Conservation (phyloP, 2,797 vertebrate species). For the Trichosurus vulpecula region DNA sequence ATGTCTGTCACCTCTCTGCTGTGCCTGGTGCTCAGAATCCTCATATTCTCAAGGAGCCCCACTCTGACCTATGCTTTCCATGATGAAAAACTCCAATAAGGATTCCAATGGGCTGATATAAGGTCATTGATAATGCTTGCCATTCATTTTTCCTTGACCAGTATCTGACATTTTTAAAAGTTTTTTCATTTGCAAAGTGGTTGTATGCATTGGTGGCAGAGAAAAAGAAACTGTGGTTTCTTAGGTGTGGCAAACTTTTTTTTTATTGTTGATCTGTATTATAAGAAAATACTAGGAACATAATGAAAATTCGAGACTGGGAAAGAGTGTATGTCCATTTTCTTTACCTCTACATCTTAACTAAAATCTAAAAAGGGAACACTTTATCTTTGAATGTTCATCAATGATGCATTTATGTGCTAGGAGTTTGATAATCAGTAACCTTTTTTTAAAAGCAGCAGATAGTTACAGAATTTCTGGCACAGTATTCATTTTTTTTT, state of each 20-base stretch:
- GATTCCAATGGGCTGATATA: background rate
- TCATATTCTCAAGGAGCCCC: background rate
- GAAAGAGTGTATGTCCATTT: slow-evolving; percentile 57
- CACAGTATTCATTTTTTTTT: slow-evolving; percentile 2
- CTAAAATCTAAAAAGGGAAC: slow-evolving; percentile 48
- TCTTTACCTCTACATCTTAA: slow-evolving; percentile 65
- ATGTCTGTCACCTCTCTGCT: background rate
- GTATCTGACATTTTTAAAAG: slow-evolving; percentile 19
- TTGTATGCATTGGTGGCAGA: slow-evolving; percentile 34
- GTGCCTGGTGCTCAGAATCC: background rate
- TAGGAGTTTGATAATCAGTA: slow-evolving; percentile 43
- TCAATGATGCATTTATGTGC: background rate
- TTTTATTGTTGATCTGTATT: slow-evolving; percentile 75
- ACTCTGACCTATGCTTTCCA: background rate
- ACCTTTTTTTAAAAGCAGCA: slow-evolving; percentile 43
- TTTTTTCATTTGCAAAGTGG: slow-evolving; percentile 49
- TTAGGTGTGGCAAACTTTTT: slow-evolving; percentile 66
- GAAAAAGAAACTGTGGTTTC: background rate
- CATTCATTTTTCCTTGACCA: background rate
- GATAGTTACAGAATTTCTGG: slow-evolving; percentile 3
- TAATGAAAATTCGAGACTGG: slow-evolving; percentile 51
- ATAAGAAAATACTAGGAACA: slow-evolving; percentile 59
- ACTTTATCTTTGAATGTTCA: slow-evolving; percentile 61
- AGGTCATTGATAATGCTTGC: slow-evolving; percentile 22
- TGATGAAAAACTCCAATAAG: background rate